Evolutionary conservation across 2,888 invertebrate species (phyloP), one percentile per base, ranked within the genome.

Genomic region (Zaprionus lineosus): DNA sequence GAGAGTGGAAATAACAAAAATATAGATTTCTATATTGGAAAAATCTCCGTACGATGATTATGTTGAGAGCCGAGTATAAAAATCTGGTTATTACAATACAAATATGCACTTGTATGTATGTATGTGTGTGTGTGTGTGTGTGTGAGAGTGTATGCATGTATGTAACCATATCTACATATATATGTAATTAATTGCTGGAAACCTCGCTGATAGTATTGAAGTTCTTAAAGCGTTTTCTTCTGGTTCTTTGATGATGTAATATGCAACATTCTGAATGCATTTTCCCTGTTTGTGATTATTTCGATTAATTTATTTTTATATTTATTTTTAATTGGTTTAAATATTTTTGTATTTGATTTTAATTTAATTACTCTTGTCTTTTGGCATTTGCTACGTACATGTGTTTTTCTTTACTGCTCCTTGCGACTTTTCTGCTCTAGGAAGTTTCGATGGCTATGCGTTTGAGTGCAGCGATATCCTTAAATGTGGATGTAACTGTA

Each of bases 141-240:
- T 21, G 24, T 39, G 8, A 39, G 50, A 12, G 28, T 24, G 24
- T 31, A 53, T 55, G 46, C 37, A 40, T 9, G 53, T 68, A n/a
- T 24, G 24, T 24, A 24, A 7, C n/a, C 24, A 24, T 24, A 24
- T 24, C 4, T 31, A 36, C 57, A 43, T 57, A 64, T 64, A 57
- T 63, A 40, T 50, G 68, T 78, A 75, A 64, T 70, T 79, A 73
- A 55, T 67, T 78, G 62, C 70, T 70, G 82, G 78, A 79, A 79
- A 79, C 78, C 78, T 79, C 82, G 67, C 78, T 78, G 82, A 73
- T 82, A 82, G 79, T 68, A 72, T 63, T 53, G 55, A 71, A 67
- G 66, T 65, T 65, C 50, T 68, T 56, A 34, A 57, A 70, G 53
- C 56, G 55, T 59, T 34, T 39, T 53, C 15, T 24, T 39, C 31